Base-by-base conservation (phyloP, 2,113 vertebrate genomes). In the Nothobranchius furzeri region DNA sequence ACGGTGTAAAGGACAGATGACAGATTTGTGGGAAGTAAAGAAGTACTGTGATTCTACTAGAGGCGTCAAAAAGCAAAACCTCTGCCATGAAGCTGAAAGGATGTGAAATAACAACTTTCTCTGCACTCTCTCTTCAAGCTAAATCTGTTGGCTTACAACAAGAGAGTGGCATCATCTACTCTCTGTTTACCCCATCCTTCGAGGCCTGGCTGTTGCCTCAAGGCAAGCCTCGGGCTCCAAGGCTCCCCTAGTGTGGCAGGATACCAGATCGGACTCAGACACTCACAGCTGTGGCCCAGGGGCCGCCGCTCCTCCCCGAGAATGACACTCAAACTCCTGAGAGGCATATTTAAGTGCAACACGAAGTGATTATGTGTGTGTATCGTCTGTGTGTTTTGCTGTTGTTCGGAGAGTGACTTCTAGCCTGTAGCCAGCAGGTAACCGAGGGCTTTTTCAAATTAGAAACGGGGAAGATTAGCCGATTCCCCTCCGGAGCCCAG, bases 281-380 rank as follows among this genome's bases (percentile, higher is more conserved):
- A 86, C 82, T 81, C 86, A 65, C 89, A 85, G 78, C 81, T 82
- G 78, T 86, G 73, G 85, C 88, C 82, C 79, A 81, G 75, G 81
- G 86, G 86, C 81, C 66, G 61, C 55, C 12, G 7, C 69, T 83
- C 76, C 79, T 76, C 74, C 73, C 50, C 13, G 83, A 76, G 65
- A 81, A 68, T 79, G 64, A 87, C 75, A 73, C 76, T 71, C 68
- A 76, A 62, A 79, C 60, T 85, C 87, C 84, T 85, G 61, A 70
- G 77, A 75, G 89, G 78, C 79, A 75, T 71, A 78, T 85, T 84
- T 82, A 86, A 83, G 78, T 67, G 76, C 83, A 85, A 70, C 70
- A 79, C 67, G 73, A 64, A 72, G 82, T 82, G 78, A 80, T 84
- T 86, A 77, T 86, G 58, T 78, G 71, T 84, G 60, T 72, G 68